Base-by-base conservation (phyloP, 2,888 invertebrate genomes). In the Sepiola atlantica region DNA sequence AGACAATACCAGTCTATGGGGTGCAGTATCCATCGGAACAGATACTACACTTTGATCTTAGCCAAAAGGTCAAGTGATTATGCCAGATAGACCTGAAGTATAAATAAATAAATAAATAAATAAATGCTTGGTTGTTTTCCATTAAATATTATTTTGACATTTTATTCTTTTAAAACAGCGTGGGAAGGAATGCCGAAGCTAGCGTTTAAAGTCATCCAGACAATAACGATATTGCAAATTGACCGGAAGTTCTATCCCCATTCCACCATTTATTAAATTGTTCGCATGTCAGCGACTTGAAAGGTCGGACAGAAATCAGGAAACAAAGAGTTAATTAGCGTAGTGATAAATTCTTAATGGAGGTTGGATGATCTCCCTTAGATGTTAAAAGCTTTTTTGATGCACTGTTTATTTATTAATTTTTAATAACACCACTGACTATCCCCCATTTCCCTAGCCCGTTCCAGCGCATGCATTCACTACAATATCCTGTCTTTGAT, bases 401-500 rank as follows among this genome's bases (percentile, higher is more conserved):
- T 61, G 12, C 24, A 28, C 28, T 61, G 28, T 18, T n/a, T 32
- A 77, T 77, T 10, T 77, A 77, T 77, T n/a, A 77, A 77, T 77
- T 77, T 77, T 77, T n/a, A 77, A 77, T 77, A 77, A n/a, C 32
- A 16, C 18, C 77, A 61, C 24, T 28, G 28, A 24, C 3, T 0
- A 28, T 45, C 3, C 28, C 4, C 18, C 4, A 0, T n/a, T 3
- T 77, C 18, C 1, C 14, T 0, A 3, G 12, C n/a, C 0, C 3
- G 14, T 77, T 32, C n/a, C 18, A 45, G 8, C 45, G 45, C 45
- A 45, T 77, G 14, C 14, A 77, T 77, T 77, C 77, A n/a, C n/a
- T 3, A 77, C 0, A 12, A 32, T n/a, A n/a, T n/a, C 16, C 77
- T 12, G 14, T 77, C 0, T 20, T 57, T 21, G 20, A 77, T 28